Evolutionary conservation across 2,113 vertebrate species (phyloP), one percentile per base, ranked within the genome.

Genomic region (Dendrocopos noguchii): DNA sequence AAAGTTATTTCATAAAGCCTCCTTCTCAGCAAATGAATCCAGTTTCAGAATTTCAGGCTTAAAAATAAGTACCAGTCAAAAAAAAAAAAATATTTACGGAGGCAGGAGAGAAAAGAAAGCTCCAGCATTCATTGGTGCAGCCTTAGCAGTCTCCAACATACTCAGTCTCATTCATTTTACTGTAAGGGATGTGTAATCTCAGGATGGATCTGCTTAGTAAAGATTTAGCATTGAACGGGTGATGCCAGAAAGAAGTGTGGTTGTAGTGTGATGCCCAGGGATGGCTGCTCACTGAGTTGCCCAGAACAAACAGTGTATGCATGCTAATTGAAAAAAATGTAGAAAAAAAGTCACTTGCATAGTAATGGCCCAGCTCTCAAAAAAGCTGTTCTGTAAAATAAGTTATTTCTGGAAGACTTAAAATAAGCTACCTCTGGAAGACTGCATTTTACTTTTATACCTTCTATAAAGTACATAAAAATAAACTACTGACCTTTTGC

Each of bases 11-110:
- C n/a, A 44, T 53, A 78, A 93, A 80, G 7, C n/a, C 31, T 82
- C 12, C 42, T 91, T 87, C 84, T 94, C 72, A 84, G 39, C 66
- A 72, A 59, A 75, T 46, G 14, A 78, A 57, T 63, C 72, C 25
- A 66, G n/a, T 86, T 91, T 93, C 90, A 94, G 85, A 81, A 78
- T 90, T 93, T 72, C 66, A 65, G 55, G 17, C 65, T 88, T 86
- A 85, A 94, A 94, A 95, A 96, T 80, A 92, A 81, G 39, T 66
- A 72, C 56, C 50, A 76, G 55, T 28, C 12, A 6, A 52, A 53
- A 74, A 15, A 74, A 15, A 22, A 53, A 12, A 34, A 53, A 72
- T 8, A 47, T 65, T 17, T 82, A 56, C 67, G 83, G 56, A 82
- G 19, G 28, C 20, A 91, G 10, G 25, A 80, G 12, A 64, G 33